Base-by-base conservation (phyloP, 2,113 vertebrate genomes). In the Maccullochella peelii region DNA sequence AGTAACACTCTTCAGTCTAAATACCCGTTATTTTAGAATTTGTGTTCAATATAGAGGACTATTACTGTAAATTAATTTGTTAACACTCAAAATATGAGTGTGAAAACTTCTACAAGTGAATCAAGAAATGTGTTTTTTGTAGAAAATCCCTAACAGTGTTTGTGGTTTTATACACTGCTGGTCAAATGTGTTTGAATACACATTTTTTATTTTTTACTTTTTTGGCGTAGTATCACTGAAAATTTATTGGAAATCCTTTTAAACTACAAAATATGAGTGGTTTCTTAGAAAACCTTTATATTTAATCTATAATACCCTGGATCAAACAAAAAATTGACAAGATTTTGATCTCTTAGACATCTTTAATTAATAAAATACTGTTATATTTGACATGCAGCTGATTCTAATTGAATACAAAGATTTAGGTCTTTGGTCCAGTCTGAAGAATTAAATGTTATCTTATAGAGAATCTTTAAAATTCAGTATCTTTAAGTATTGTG, bases 1-100 rank as follows among this genome's bases (percentile, higher is more conserved):
- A 38, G 20, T 16, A 18, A 30, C 61, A 33, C 2, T 44, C 1
- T 9, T 59, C 30, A 67, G 15, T 68, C 18, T 59, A 9, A 58
- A 54, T 40, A 61, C 0, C 4, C 20, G 5, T 57, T 14, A 44
- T 54, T 67, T 58, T 15, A 47, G 1, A 3, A 8, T 2, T 42
- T 70, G 5, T 68, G 33, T 11, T 63, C 6, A 21, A 38, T 20
- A 4, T 52, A 72, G 67, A 44, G 42, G 12, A 38, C 10, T 54
- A 15, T 50, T 63, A 77, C n/a, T 36, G 40, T 74, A 73, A 77
- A 77, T 73, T 21, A 30, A 66, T n/a, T 18, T 79, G 65, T 71
- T 71, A 63, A 77, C 58, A 50, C 10, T 57, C 16, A 21, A 42
- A 20, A 73, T 49, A 61, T 62, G 2, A 75, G 23, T 6, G n/a